These are phyloP conservation scores for Phasia obesa DNA, from an alignment of 2,888 invertebrate species.

Conservation along the genomic window DNA sequence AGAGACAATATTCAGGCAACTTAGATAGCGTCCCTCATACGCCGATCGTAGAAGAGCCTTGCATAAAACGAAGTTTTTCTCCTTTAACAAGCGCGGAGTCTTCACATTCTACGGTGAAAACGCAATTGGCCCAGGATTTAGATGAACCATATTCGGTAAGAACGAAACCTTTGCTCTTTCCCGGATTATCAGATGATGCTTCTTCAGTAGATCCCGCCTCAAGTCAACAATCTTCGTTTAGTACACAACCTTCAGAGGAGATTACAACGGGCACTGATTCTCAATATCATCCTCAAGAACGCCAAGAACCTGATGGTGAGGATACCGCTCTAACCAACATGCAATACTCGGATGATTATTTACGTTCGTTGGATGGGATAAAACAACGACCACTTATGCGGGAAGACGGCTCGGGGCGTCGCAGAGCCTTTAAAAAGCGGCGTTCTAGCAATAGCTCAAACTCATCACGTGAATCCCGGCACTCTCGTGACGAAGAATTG, in stretches of 20 bases:
- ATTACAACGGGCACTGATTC: conserved; percentile 65
- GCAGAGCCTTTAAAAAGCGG: conserved; percentile 85
- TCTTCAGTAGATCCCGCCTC: conserved; percentile 79
- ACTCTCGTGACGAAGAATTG: conserved; percentile 86
- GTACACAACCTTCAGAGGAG: conserved; percentile 78
- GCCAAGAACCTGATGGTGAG: conserved; percentile 83
- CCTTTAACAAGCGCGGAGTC: conserved; percentile 74
- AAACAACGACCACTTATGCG: conserved; percentile 85
- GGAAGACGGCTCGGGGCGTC: conserved; percentile 85
- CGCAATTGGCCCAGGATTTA: conserved; percentile 79
- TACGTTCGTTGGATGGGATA: conserved; percentile 86
- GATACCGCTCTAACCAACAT: conserved; percentile 76
- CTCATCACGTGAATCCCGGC: conserved; percentile 85
- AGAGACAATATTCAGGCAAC: conserved; percentile 43
- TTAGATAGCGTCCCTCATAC: conserved; percentile 74
- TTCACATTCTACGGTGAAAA: conserved; percentile 77
- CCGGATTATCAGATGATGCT: conserved; percentile 79
- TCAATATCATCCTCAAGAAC: conserved; percentile 82
- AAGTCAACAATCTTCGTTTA: conserved; percentile 78
- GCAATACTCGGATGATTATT: conserved; percentile 82
- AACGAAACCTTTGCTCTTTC: conserved; percentile 77
- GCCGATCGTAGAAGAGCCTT: conserved; percentile 76
- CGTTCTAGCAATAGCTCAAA: conserved; percentile 84
- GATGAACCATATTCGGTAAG: conserved; percentile 74
- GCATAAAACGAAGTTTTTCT: conserved; percentile 74